Evolutionary conservation across 2,888 invertebrate genomes (phyloP).

Genomic region (Rambutsinella grinnellia): DNA sequence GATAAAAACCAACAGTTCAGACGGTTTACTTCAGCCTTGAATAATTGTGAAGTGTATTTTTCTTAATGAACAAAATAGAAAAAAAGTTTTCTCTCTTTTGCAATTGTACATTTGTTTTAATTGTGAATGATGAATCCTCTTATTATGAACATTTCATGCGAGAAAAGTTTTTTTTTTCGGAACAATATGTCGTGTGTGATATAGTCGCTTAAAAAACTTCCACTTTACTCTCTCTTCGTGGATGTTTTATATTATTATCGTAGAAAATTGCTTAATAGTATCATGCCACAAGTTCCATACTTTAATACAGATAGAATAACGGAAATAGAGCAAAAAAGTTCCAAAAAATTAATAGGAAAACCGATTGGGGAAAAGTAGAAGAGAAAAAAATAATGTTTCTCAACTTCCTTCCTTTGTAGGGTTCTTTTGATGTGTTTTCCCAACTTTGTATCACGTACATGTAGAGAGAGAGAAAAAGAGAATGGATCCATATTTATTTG

Average conservation of each 20-base stretch:
- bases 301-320: no score
- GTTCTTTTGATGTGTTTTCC: not conserved
- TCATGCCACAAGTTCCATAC: no score
- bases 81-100: no score
- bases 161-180: not conserved
- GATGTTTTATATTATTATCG: not conserved
- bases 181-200: no score
- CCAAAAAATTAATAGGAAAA: no score
- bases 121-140: not conserved
- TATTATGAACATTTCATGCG: no score
- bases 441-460: not conserved
- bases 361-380: not conserved
- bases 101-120: constrained; percentile 1
- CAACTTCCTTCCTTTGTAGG: not conserved
- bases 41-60: no score
- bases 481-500: no score
- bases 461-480: constrained; percentile 4
- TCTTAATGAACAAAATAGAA: no score
- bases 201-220: not conserved
- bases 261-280: not conserved
- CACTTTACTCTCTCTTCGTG: not conserved
- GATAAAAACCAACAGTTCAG: no score
- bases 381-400: not conserved
- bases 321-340: no score
- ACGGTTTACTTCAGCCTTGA: no score